A percentile compares a stretch with the other conserved stretches of the same genome.
Conservation (phyloP, 1,140 invertebrate species). For the Oryctes rhinoceros region DNA sequence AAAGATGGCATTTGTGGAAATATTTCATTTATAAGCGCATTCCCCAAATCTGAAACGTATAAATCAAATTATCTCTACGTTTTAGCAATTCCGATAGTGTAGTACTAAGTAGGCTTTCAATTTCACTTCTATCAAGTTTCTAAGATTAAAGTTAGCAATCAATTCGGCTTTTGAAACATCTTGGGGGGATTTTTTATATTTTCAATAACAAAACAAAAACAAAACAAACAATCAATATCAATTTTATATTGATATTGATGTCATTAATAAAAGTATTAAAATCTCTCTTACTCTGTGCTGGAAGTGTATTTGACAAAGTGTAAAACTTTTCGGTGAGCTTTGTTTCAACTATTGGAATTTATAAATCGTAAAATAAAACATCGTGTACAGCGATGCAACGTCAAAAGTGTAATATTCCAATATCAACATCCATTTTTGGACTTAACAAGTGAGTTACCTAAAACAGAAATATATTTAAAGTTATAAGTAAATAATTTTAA, state of each 20-base stretch:
- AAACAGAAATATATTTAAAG: too few relatives aligned
- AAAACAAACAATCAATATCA: too few relatives aligned
- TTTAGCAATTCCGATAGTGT: slow-evolving; percentile 11
- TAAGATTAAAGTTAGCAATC: not conserved
- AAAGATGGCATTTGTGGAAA: slow-evolving; percentile 23
- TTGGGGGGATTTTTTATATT: too few relatives aligned
- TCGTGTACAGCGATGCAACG: too few relatives aligned
- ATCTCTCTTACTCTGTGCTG: not conserved
- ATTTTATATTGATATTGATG: not conserved
- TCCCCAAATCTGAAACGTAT: not conserved
- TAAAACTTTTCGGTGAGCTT: not conserved
- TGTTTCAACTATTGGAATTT: too few relatives aligned
- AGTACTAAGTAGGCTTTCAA: slow-evolving; percentile 9
- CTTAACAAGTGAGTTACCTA: too few relatives aligned
- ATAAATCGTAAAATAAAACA: too few relatives aligned
- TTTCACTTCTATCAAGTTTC: not conserved
- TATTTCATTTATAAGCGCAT: slow-evolving; percentile 8
- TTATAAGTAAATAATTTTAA: too few relatives aligned
- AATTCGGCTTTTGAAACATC: not conserved
- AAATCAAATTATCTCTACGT: not conserved
- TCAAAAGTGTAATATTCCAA: too few relatives aligned
- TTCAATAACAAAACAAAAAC: too few relatives aligned
- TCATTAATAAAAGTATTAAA: not conserved
- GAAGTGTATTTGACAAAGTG: not conserved
- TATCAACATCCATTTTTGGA: not conserved